Base-by-base conservation (phyloP, 1,140 invertebrate species). In the Drosophila nigrodunni region DNA sequence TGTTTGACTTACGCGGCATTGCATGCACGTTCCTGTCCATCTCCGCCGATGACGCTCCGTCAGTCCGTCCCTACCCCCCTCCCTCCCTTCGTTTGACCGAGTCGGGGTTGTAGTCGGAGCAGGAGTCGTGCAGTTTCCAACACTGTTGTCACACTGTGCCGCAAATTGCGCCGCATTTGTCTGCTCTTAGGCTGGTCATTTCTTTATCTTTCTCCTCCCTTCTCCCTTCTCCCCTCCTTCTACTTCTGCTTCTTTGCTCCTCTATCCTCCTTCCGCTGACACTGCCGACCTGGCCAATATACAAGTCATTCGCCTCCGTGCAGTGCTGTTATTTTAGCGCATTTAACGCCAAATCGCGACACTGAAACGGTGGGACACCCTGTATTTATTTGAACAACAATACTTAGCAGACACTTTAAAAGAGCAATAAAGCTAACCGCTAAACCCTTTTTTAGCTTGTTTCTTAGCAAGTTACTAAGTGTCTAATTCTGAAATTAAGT, bases 81-180 rank as follows among this genome's bases (percentile, higher is more conserved):
- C 25, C 25, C 25, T 30, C 25, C 6, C 25, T 30, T 0, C 25
- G 25, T 30, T 6, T 2, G 4, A 0, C 25, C 25, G 25, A 41
- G 39, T 41, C 37, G 35, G 5, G 52, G 7, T 18, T 11, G 18
- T 3, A 37, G 18, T 11, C 15, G 15, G 37, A 43, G n/a, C 18
- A n/a, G 15, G 5, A 9, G 39, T 9, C 50, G 50, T 35, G 50
- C 50, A 35, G 15, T 54, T 6, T 6, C 50, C 35, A 3, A 55
- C 55, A 72, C 41, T 87, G 82, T 87, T 86, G 82, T 86, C 79
- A 87, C 79, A 82, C 81, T 65, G 73, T 30, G 74, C 83, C 83
- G 80, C 83, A 88, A 88, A 88, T 89, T 88, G 83, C 77, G 70
- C 77, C 77, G 85, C 83, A 87, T 88, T 76, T 86, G 67, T 86